phyloP scores from a whole-genome alignment of 2,888 invertebrate genomes.

The Rapana venosa region DNA sequence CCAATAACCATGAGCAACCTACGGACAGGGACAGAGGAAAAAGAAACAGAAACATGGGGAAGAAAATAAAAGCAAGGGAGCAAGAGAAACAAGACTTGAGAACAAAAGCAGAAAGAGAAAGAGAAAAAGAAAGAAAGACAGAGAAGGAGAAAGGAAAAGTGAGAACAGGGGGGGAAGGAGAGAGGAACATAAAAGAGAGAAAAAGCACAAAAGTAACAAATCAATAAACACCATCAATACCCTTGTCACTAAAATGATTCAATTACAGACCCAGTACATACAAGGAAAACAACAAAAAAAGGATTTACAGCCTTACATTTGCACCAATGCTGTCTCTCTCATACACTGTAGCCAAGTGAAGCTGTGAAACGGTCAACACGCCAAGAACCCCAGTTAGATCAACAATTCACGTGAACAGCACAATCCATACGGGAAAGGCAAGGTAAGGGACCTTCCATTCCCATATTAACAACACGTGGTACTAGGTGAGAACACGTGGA shows the following conservation, averaged over 20 bases:
- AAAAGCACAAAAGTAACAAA: background rate
- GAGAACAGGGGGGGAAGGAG: background rate
- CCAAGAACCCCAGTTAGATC: conserved; percentile 23
- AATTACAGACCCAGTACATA: too few species aligned
- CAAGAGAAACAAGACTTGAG: background rate
- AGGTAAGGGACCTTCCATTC: background rate
- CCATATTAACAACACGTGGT: background rate
- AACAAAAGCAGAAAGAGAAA: background rate
- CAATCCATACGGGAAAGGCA: background rate
- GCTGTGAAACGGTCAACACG: background rate
- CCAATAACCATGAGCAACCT: too few species aligned
- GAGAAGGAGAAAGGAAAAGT: background rate
- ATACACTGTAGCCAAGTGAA: background rate
- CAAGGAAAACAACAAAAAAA: background rate
- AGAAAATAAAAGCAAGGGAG: background rate
- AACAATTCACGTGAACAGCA: background rate
- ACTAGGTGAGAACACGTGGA: background rate
- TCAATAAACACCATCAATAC: background rate
- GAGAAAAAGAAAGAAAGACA: background rate
- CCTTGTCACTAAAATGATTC: too few species aligned
- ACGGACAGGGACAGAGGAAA: background rate
- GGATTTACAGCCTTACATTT: background rate
- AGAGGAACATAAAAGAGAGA: background rate
- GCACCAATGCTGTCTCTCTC: background rate
- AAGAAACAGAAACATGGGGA: background rate